Base-by-base conservation (phyloP, 1,140 invertebrate genomes). In the Neelides sp. region DNA sequence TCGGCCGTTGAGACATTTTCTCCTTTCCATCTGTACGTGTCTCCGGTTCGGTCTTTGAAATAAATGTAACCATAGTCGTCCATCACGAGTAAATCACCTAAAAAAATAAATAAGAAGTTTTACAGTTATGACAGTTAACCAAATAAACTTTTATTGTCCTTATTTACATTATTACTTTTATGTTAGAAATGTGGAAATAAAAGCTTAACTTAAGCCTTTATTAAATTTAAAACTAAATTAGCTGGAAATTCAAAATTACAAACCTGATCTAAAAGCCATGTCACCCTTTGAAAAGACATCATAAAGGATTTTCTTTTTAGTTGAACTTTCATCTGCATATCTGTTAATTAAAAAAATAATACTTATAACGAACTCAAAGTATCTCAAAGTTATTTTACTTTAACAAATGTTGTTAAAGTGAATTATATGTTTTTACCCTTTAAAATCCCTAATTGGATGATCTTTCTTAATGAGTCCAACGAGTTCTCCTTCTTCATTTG, bases 11-110 rank as follows among this genome's bases (percentile, higher is more conserved):
- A 95, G 1, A 98, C 94, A 69, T 99, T 55, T 49, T 59, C 53
- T 37, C 53, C 47, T 45, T 57, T 48, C 65, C 67, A 78, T 73
- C 88, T 78, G 72, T 92, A 98, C 1, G 93, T 98, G 67, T 98
- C 95, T 1, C 94, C 95, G 0, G 91, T 95, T 63, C 95, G 76
- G 66, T 98, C 93, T 62, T 83, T 84, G 71, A 98, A 98, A 67
- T 81, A 97, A 26, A 97, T 71, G 70, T 94, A 93, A 8, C 94
- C 94, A 13, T 84, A 76, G 58, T 92, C 82, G 65, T 98, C 94
- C 59, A 85, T 80, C 8, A 84, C 76, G 30, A 98, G 68, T 52
- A 98, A 78, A 69, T 98, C 94, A 55, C 92, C 91, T 88, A 65
- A 42, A 74, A 32, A 36, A 15, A 22, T 12, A 13, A 48, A 20